Conservation (phyloP, 1,140 invertebrate genomes). For the Calycopis cecrops region DNA sequence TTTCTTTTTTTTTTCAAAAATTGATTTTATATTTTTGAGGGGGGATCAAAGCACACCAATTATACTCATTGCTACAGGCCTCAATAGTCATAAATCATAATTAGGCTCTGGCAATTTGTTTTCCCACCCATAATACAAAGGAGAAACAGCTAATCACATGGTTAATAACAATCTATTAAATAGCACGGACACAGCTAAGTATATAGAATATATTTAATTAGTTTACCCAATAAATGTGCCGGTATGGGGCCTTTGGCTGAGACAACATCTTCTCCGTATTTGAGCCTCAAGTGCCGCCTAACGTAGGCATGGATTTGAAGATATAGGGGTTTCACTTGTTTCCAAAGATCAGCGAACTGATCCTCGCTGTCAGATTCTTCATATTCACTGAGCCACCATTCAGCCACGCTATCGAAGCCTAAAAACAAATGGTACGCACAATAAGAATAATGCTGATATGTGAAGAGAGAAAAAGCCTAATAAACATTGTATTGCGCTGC, state of each 20-base stretch:
- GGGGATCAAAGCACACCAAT: too few species aligned
- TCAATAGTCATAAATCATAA: too few species aligned
- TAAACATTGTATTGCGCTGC: too few species aligned
- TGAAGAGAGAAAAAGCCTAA: not conserved
- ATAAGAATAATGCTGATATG: not conserved
- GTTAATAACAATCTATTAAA: too few species aligned
- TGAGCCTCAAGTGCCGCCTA: slow-evolving; percentile 80
- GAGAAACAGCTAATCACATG: too few species aligned
- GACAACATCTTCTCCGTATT: slow-evolving; percentile 83
- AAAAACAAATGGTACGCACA: not conserved
- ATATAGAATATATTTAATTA: not conserved
- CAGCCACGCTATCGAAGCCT: slow-evolving; percentile 63
- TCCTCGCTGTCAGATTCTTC: slow-evolving; percentile 70
- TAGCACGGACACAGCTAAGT: not conserved
- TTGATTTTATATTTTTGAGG: too few species aligned
- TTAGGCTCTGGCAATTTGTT: too few species aligned
- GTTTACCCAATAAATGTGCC: slow-evolving; percentile 87
- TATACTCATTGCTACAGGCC: too few species aligned
- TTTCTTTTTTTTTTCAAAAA: too few species aligned
- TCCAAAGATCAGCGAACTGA: slow-evolving; percentile 73
- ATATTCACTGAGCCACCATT: slow-evolving; percentile 72
- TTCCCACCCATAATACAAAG: too few species aligned
- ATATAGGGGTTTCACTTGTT: slow-evolving; percentile 87
- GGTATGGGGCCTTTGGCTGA: slow-evolving; percentile 87
- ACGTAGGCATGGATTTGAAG: slow-evolving; percentile 92